Evolutionary conservation across 2,797 vertebrate genomes (phyloP).

Genomic region (Chiroxiphia lanceolata): DNA sequence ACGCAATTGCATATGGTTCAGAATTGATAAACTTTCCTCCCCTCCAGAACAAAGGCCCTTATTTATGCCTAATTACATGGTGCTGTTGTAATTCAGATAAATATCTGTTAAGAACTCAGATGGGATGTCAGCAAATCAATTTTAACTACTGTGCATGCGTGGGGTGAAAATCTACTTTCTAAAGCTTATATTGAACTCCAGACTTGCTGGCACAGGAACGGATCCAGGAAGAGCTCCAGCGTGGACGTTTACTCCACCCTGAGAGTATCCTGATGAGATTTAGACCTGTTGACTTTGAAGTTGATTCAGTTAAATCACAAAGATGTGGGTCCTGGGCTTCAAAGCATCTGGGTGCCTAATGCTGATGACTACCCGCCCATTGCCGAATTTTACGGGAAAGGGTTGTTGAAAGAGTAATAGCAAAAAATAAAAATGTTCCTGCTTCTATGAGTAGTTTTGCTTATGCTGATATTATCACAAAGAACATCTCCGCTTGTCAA

Average conservation of each 20-base stretch:
- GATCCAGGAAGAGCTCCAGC: not conserved
- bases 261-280: not conserved
- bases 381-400: not conserved
- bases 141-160: not conserved
- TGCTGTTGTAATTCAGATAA: slow-evolving; percentile 37
- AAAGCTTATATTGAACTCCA: not conserved
- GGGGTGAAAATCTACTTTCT: not conserved
- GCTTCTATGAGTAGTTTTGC: not conserved
- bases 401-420: not conserved
- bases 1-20: slow-evolving; percentile 45
- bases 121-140: slow-evolving; percentile 14
- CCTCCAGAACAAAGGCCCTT: slow-evolving; percentile 35
- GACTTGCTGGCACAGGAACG: not conserved
- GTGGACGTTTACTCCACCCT: not conserved
- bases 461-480: slow-evolving; percentile 12
- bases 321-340: not conserved
- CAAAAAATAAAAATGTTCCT: not conserved
- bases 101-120: not conserved
- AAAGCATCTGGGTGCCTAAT: not conserved
- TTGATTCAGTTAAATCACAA: not conserved
- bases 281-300: not conserved
- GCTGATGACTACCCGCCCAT: not conserved
- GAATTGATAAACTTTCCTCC: slow-evolving; percentile 45
- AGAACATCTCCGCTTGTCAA: not conserved
- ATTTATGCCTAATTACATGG: slow-evolving; percentile 33